These are phyloP conservation scores for Caenorhabditis imperialis DNA, from an alignment of 2,888 invertebrate genomes.

Conservation along the genomic window DNA sequence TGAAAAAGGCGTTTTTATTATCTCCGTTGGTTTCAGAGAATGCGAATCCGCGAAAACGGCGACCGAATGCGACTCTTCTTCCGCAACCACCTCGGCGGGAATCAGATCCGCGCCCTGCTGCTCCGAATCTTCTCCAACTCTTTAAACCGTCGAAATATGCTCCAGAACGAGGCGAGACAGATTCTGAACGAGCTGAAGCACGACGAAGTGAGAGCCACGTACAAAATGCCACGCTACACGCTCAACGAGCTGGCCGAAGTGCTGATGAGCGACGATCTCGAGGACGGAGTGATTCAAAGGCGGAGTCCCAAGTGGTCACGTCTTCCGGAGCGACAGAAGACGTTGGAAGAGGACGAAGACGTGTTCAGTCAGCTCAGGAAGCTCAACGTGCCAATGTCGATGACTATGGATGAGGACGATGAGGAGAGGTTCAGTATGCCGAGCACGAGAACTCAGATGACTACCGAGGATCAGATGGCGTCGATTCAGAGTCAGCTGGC, in stretches of 20 bases:
- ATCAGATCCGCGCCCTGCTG: constrained; percentile 25
- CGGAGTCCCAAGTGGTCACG: constrained; percentile 31
- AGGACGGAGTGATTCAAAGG: constrained; percentile 49
- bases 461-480: constrained; percentile 51
- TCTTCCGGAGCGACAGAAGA: constrained; percentile 30
- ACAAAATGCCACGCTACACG: constrained; percentile 46
- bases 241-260: constrained; percentile 51
- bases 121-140: constrained; percentile 36
- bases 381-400: constrained; percentile 51
- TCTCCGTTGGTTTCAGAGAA: constrained; percentile 25
- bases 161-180: constrained; percentile 34
- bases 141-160: constrained; percentile 15
- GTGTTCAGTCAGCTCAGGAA: constrained; percentile 39
- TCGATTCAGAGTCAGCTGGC: constrained; percentile 47
- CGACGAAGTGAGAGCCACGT: background rate
- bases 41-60: constrained; percentile 37
- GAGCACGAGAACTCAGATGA: constrained; percentile 46
- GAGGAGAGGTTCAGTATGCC: constrained; percentile 55
- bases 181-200: constrained; percentile 29
- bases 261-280: constrained; percentile 42
- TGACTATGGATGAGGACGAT: constrained; percentile 50
- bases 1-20: too few relatives aligned
- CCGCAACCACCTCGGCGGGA: constrained; percentile 2
- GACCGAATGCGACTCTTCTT: constrained; percentile 36
- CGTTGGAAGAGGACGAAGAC: constrained; percentile 22